Evolutionary conservation across 1,140 invertebrate genomes (phyloP).

Genomic region (Drusus annulatus): DNA sequence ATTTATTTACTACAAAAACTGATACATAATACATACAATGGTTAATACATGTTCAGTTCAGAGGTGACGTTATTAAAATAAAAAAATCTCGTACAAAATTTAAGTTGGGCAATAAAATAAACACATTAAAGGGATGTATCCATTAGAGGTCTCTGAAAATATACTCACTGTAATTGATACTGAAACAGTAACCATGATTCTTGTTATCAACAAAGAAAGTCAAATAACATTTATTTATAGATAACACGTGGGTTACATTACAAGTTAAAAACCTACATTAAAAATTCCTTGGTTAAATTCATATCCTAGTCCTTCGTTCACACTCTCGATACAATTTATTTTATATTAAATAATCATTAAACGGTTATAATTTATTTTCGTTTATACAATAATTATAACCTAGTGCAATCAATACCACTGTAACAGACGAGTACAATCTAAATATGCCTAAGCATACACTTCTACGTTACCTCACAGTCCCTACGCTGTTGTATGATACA

Average conservation of each 20-base stretch:
- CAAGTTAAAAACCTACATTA: constrained; percentile 35
- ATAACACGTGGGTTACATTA: constrained; percentile 30
- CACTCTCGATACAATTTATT: constrained; percentile 2
- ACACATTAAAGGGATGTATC: not conserved
- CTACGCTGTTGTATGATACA: constrained; percentile 27
- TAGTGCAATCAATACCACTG: constrained; percentile 33
- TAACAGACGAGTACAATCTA: constrained; percentile 49
- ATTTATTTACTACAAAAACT: constrained; percentile 46
- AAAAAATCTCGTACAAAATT: constrained; percentile 14
- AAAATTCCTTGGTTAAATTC: constrained; percentile 31
- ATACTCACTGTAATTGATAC: constrained; percentile 14
- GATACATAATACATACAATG: constrained; percentile 43
- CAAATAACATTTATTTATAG: too few species aligned
- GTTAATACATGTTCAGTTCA: constrained; percentile 30
- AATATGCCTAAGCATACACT: constrained; percentile 51
- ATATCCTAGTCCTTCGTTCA: constrained; percentile 7
- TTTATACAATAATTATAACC: constrained; percentile 39
- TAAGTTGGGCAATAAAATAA: not conserved
- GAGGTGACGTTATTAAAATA: constrained; percentile 11
- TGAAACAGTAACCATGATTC: not conserved
- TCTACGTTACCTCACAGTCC: constrained; percentile 44
- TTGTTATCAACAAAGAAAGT: too few species aligned
- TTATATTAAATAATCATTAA: constrained; percentile 13
- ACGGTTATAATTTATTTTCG: constrained; percentile 27
- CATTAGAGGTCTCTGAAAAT: not conserved